These are phyloP conservation scores for Philaethria dido DNA, from an alignment of 2,888 invertebrate species.

Conservation along the genomic window DNA sequence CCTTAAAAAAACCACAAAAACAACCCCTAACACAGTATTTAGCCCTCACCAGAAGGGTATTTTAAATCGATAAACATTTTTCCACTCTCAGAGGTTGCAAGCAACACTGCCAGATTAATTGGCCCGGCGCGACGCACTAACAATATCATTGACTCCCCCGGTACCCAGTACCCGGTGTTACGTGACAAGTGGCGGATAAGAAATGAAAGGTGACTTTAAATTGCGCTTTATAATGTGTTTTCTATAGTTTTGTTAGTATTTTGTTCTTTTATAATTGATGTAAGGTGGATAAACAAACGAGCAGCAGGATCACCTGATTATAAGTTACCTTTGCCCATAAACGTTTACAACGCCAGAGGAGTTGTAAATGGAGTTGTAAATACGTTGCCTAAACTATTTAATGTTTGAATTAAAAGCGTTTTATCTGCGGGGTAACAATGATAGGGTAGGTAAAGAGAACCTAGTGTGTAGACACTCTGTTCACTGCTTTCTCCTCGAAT, in stretches of 20 bases:
- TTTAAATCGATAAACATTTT: slow-evolving; percentile 23
- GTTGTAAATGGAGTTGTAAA: too few species aligned
- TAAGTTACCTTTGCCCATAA: too few species aligned
- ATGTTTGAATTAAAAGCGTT: too few species aligned
- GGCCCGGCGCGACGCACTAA: slow-evolving; percentile 13
- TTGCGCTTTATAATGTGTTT: background rate
- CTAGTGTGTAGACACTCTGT: too few species aligned
- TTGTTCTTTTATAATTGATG: background rate
- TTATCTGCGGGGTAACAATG: too few species aligned
- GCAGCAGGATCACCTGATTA: too few species aligned
- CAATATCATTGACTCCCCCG: slow-evolving; percentile 6
- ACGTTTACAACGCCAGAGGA: too few species aligned
- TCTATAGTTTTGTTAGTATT: background rate
- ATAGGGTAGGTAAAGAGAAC: too few species aligned
- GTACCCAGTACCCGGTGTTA: slow-evolving; percentile 20
- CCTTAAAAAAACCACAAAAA: background rate
- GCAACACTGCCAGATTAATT: slow-evolving; percentile 28
- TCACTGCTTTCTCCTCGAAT: too few species aligned
- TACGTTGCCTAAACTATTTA: too few species aligned
- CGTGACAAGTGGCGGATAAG: background rate
- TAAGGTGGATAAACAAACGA: too few species aligned
- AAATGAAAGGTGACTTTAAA: background rate
- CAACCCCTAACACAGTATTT: background rate
- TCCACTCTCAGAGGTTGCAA: slow-evolving; percentile 12
- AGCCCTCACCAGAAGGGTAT: background rate